Conservation (phyloP, 2,797 vertebrate genomes). For the Ciconia nigra region DNA sequence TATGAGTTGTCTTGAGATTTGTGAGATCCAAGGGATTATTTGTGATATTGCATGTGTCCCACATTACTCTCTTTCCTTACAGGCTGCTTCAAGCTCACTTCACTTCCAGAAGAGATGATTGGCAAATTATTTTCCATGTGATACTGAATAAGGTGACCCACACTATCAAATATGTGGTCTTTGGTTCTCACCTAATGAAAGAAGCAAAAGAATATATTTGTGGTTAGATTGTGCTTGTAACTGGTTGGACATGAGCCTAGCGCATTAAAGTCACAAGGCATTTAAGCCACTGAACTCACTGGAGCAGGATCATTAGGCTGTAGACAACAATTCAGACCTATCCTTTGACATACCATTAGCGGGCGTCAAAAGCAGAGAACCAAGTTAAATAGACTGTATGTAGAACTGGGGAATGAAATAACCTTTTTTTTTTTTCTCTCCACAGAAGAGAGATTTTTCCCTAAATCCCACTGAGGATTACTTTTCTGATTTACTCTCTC, state of each 20-base stretch:
- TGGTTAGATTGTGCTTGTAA: neutral
- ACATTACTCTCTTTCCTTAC: slow-evolving; percentile 70
- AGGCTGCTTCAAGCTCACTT: slow-evolving; percentile 88
- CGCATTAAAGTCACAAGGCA: neutral
- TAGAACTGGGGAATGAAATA: neutral
- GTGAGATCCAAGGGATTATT: slow-evolving; percentile 43
- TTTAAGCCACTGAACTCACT: neutral
- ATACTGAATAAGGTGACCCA: slow-evolving; percentile 89
- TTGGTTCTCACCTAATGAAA: slow-evolving; percentile 87
- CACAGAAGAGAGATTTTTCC: neutral
- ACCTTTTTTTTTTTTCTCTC: neutral
- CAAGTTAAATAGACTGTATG: neutral
- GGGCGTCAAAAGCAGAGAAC: neutral
- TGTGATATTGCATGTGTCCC: slow-evolving; percentile 54
- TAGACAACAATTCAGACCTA: neutral
- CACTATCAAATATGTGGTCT: slow-evolving; percentile 86
- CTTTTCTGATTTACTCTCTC: neutral
- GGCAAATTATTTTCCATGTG: slow-evolving; percentile 91
- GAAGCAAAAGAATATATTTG: slow-evolving; percentile 16
- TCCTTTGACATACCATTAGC: neutral
- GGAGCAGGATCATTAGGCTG: neutral
- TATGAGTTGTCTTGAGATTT: neutral
- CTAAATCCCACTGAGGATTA: neutral
- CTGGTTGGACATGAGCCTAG: neutral
- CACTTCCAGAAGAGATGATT: slow-evolving; percentile 88